Percentiles rank a stretch among this genome's conserved stretches.
phyloP scores from a whole-genome alignment of 2,888 invertebrate species.

The Podotricha telesiphe region DNA sequence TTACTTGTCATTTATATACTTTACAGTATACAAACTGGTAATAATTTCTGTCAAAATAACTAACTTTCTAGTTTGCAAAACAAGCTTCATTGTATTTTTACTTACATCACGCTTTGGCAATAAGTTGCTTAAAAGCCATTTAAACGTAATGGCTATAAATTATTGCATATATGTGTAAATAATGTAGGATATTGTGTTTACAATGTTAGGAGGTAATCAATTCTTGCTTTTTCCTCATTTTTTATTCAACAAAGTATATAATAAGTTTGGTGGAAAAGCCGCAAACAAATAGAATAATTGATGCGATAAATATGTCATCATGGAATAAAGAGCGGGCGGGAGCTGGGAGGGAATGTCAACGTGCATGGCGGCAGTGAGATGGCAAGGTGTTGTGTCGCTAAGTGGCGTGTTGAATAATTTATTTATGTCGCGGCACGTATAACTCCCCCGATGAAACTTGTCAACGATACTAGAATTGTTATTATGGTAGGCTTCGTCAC shows the following conservation, averaged over 20 bases:
- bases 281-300: conserved; percentile 31
- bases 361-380: conserved; percentile 42
- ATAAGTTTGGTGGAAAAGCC: conserved; percentile 7
- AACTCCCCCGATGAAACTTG: conserved; percentile 65
- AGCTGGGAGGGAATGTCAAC: conserved; percentile 34
- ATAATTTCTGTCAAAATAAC: conserved; percentile 20
- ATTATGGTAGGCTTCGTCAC: conserved; percentile 50
- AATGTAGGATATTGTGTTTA: conserved; percentile 33
- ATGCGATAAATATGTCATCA: conserved; percentile 47
- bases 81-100: conserved; percentile 41
- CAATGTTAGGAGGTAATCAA: conserved; percentile 34
- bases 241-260: conserved; percentile 8
- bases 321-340: conserved; percentile 43
- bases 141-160: conserved; percentile 40
- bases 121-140: conserved; percentile 43
- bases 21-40: conserved; percentile 24
- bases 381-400: conserved; percentile 58
- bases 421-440: conserved; percentile 79
- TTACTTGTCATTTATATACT: conserved; percentile 15
- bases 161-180: conserved; percentile 39
- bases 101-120: conserved; percentile 46
- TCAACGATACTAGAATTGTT: conserved; percentile 58
- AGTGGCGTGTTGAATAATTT: conserved; percentile 77
- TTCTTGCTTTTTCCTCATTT: conserved; percentile 18
- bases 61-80: conserved; percentile 32